Base-by-base conservation (phyloP, 2,888 invertebrate species). In the Drepana falcataria region DNA sequence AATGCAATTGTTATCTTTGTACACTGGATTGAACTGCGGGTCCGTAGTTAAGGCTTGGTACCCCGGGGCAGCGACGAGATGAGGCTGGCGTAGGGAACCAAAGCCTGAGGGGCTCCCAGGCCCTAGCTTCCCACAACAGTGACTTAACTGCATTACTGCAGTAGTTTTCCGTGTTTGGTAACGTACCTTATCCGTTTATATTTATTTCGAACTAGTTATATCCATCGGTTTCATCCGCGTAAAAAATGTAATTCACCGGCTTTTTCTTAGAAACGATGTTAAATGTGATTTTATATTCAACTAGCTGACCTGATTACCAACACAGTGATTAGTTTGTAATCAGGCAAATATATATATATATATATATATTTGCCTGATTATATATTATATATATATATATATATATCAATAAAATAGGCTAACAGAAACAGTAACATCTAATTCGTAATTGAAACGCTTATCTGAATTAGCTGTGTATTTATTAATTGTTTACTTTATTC, bases 41-140 rank as follows among this genome's bases (percentile, higher is more conserved):
- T 41, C 37, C 51, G 72, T 84, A 78, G 84, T 87, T 83, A 77
- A 68, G 77, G 64, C 76, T 77, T 68, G 70, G 75, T 73, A 67
- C 83, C 89, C 83, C 60, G 69, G 54, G 84, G 88, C 86, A 65
- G 77, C 70, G 67, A 55, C 58, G 58, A 58, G 64, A 65, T 81
- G 75, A 79, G 81, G 37, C 4, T 4, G 78, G 77, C 68, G 21
- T 7, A 79, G 83, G 79, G 83, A 85, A 85, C 76, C 75, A 67
- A 68, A 71, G 79, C 85, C 85, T 68, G 70, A 69, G 78, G 82
- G 81, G 85, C 83, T 83, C 85, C 76, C 81, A 79, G 70, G 81
- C 73, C 67, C 68, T 66, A 67, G 69, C 77, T 88, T 90, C 89
- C 86, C 89, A 89, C 87, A 79, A 77, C 73, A 57, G 69, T 68